phyloP scores from a whole-genome alignment of 2,888 invertebrate species.

The Eupithecia inturbata region DNA sequence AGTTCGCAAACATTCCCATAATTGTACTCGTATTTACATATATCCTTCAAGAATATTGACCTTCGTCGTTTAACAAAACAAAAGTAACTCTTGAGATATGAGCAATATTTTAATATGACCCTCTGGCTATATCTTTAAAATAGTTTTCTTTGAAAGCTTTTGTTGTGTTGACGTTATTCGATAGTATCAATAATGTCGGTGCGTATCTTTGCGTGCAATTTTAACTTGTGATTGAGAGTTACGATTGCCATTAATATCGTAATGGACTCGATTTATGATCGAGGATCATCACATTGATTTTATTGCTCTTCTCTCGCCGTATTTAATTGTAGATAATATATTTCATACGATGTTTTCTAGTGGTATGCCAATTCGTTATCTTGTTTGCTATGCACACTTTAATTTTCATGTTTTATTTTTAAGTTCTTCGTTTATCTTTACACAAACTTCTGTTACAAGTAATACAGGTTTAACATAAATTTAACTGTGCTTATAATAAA shows the following conservation, averaged over 20 bases:
- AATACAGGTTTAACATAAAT: too few relatives aligned
- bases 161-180: slow-evolving; percentile 54
- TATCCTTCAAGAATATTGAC: slow-evolving; percentile 44
- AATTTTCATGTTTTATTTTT: slow-evolving; percentile 45
- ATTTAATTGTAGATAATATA: slow-evolving; percentile 60
- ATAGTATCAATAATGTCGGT: slow-evolving; percentile 52
- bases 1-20: slow-evolving; percentile 11
- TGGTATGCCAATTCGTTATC: slow-evolving; percentile 60
- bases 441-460: background rate
- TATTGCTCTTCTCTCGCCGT: slow-evolving; percentile 58
- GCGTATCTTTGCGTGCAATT: slow-evolving; percentile 61
- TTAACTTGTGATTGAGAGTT: slow-evolving; percentile 73
- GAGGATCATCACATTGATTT: slow-evolving; percentile 67
- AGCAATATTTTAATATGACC: slow-evolving; percentile 43
- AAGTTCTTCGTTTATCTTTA: background rate
- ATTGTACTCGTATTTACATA: slow-evolving; percentile 42
- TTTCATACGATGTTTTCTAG: slow-evolving; percentile 58
- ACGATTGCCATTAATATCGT: slow-evolving; percentile 77
- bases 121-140: slow-evolving; percentile 43
- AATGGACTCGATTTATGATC: slow-evolving; percentile 75
- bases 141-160: slow-evolving; percentile 46
- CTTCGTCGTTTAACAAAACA: slow-evolving; percentile 40
- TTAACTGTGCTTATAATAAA: too few relatives aligned
- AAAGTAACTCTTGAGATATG: slow-evolving; percentile 43
- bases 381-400: slow-evolving; percentile 48